Conservation (phyloP, 2,113 vertebrate genomes). For the Anthoscopus minutus region DNA sequence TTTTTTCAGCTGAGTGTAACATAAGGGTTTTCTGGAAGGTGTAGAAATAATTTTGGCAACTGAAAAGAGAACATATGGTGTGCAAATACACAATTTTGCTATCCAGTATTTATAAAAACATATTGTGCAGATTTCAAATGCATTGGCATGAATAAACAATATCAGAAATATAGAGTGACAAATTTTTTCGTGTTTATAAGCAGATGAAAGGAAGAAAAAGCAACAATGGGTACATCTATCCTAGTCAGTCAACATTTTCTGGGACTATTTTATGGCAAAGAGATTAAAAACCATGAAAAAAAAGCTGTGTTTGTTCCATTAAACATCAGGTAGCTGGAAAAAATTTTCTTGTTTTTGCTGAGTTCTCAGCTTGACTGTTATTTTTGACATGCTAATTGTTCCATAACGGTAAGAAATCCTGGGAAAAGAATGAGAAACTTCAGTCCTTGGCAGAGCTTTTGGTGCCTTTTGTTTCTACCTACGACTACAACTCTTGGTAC, state of each 20-base stretch:
- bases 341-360: fast-evolving
- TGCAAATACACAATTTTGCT: fast-evolving
- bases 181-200: background rate
- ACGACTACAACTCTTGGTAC: background rate
- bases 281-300: background rate
- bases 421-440: background rate
- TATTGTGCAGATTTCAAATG: background rate
- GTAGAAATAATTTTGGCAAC: background rate
- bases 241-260: background rate
- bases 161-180: background rate
- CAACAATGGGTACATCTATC: background rate
- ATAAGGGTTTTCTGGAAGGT: background rate
- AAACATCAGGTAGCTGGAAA: background rate
- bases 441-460: background rate
- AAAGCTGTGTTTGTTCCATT: background rate
- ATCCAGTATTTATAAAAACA: background rate
- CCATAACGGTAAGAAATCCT: background rate
- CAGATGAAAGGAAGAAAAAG: background rate
- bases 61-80: background rate
- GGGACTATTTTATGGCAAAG: background rate
- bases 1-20: background rate
- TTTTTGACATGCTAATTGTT: background rate
- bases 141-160: background rate
- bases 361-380: background rate
- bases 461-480: background rate